A percentile compares a stretch with the other conserved stretches of the same genome.
phyloP scores from a whole-genome alignment of 2,797 vertebrate species.

The Pseudochromis fuscus region DNA sequence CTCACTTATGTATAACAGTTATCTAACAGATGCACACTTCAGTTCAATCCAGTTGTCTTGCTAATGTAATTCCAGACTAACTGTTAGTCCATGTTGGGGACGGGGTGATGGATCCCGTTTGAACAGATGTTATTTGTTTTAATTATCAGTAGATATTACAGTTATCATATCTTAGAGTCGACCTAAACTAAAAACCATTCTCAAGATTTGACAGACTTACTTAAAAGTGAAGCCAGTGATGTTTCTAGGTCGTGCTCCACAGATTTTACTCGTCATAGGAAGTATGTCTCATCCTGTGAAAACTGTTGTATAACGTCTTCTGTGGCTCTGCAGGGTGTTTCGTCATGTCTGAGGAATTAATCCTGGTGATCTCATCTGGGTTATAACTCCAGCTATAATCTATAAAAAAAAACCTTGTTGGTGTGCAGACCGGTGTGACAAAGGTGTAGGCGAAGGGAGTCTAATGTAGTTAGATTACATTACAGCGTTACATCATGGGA shows the following conservation, averaged over 20 bases:
- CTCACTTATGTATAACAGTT: background rate
- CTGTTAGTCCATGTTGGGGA: no score
- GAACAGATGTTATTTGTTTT: no score
- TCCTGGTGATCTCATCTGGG: background rate
- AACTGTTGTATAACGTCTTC: background rate
- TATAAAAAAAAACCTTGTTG: no score
- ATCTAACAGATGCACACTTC: background rate
- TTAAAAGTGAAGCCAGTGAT: background rate
- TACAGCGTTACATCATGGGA: no score
- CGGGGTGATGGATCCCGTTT: no score
- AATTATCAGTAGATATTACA: no score
- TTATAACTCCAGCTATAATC: no score
- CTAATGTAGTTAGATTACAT: no score
- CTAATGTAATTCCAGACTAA: no score
- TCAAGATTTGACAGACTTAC: background rate
- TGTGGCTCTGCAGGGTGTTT: background rate
- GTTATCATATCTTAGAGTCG: background rate
- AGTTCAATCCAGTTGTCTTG: no score
- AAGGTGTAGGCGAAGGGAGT: no score
- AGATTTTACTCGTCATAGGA: background rate
- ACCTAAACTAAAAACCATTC: background rate
- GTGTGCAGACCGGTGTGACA: no score
- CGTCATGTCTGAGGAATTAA: conserved; percentile 4
- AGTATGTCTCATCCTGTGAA: background rate
- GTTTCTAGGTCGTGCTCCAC: background rate